Evolutionary conservation across 2,113 vertebrate species (phyloP).

Genomic region (Leucopternis melanops): DNA sequence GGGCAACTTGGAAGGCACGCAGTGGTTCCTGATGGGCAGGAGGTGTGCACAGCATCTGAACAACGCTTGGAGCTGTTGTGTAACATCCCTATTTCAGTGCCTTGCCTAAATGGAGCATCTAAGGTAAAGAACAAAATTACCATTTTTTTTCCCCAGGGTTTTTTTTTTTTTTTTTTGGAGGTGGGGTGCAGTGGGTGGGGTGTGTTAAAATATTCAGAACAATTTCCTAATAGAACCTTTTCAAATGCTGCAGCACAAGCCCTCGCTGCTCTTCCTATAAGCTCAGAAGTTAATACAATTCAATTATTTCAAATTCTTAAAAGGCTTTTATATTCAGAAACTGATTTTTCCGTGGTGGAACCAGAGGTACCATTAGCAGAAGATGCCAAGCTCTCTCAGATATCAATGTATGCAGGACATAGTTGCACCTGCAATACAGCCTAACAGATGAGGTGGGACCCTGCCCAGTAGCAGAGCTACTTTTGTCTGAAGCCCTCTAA

Average conservation of each 20-base stretch:
- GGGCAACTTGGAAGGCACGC: slow-evolving; percentile 81
- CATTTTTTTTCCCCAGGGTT: neutral
- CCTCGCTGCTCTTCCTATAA: neutral
- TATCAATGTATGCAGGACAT: slow-evolving; percentile 10
- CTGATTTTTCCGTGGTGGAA: neutral
- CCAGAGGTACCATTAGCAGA: neutral
- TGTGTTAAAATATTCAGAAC: neutral
- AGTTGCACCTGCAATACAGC: neutral
- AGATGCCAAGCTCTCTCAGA: neutral
- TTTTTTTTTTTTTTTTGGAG: too few relatives aligned
- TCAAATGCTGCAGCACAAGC: neutral
- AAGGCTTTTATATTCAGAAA: neutral
- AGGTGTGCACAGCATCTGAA: neutral
- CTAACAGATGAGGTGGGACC: slow-evolving; percentile 2
- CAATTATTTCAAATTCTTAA: neutral
- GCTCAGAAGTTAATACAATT: neutral
- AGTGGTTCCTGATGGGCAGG: neutral
- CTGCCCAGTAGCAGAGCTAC: neutral
- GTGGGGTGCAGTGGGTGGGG: too few relatives aligned
- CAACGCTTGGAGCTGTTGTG: neutral
- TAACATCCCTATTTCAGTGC: slow-evolving; percentile 67
- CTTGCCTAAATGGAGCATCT: slow-evolving; percentile 75
- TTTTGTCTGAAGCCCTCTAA: slow-evolving; percentile 19
- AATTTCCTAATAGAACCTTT: neutral
- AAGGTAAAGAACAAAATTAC: slow-evolving; percentile 70